These are phyloP conservation scores for Chloromyia formosa DNA, from an alignment of 2,888 invertebrate species.

Conservation along the genomic window DNA sequence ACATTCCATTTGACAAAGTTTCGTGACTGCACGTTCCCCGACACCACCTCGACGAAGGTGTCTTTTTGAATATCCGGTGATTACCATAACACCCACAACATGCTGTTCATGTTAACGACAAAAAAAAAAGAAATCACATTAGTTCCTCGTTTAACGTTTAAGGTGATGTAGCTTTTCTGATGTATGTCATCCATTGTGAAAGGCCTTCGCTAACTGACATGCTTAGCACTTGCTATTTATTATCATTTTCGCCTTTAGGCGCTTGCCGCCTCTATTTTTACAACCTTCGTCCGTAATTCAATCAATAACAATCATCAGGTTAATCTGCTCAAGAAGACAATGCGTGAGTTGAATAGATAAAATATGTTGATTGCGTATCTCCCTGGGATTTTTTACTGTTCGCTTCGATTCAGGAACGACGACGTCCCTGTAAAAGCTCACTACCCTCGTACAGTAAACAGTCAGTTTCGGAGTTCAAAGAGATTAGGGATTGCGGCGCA, in stretches of 20 bases:
- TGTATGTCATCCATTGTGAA: constrained; percentile 48
- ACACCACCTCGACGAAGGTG: not conserved
- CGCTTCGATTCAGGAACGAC: not conserved
- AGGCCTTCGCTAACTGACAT: constrained; percentile 48
- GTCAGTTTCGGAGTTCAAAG: not conserved
- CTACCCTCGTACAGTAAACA: constrained; percentile 12
- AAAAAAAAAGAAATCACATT: constrained; percentile 35
- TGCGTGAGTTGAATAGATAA: constrained; percentile 47
- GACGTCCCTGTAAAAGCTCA: not conserved
- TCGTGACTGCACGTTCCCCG: not conserved
- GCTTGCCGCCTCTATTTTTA: constrained; percentile 43
- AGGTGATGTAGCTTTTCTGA: not conserved
- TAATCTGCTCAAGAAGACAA: constrained; percentile 49
- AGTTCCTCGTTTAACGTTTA: constrained; percentile 7
- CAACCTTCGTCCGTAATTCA: constrained; percentile 47
- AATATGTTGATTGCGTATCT: constrained; percentile 25
- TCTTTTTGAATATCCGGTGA: not conserved
- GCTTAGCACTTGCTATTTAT: constrained; percentile 48
- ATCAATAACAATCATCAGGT: constrained; percentile 51
- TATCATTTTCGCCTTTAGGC: constrained; percentile 46
- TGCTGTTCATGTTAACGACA: constrained; percentile 6
- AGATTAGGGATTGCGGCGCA: constrained; percentile 13
- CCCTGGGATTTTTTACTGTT: constrained; percentile 2
- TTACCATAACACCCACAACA: not conserved
- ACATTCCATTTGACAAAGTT: not conserved